Percentiles rank a stretch among this genome's conserved stretches.
Evolutionary conservation across 2,797 vertebrate genomes (phyloP).

Genomic region (Uromys caudimaculatus): DNA sequence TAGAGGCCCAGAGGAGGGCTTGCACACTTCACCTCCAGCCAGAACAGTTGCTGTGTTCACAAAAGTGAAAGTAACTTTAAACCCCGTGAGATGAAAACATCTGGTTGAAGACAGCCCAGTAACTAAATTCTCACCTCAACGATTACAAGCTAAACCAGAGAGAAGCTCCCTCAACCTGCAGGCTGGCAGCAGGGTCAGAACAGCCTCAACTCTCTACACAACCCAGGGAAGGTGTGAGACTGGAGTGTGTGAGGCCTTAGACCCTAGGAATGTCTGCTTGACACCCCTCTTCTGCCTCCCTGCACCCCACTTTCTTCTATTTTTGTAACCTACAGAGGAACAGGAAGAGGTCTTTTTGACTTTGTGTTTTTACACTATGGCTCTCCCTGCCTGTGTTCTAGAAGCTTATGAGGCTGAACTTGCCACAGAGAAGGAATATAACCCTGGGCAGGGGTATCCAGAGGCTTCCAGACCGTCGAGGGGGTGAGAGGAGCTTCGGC

Average conservation of each 20-base stretch:
- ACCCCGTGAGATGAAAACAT: slow-evolving; percentile 63
- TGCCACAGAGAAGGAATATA: slow-evolving; percentile 6
- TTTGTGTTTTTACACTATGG: slow-evolving; percentile 49
- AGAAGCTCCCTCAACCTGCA: slow-evolving; percentile 40
- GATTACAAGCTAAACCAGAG: slow-evolving; percentile 66
- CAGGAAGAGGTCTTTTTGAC: slow-evolving; percentile 70
- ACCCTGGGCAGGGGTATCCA: neutral
- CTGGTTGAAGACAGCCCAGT: slow-evolving; percentile 43
- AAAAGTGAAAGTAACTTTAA: slow-evolving; percentile 84
- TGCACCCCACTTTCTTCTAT: slow-evolving; percentile 74
- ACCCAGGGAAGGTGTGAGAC: slow-evolving; percentile 74
- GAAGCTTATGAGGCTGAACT: neutral
- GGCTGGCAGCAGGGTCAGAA: slow-evolving; percentile 60
- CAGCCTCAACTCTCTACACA: slow-evolving; percentile 60
- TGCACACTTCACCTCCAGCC: neutral
- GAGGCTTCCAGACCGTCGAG: neutral
- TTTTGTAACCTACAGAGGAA: slow-evolving; percentile 81
- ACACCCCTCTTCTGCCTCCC: slow-evolving; percentile 65
- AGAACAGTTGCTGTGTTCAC: neutral
- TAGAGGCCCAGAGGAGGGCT: neutral
- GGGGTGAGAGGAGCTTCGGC: neutral
- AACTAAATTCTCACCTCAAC: slow-evolving; percentile 70
- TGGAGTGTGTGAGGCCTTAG: slow-evolving; percentile 56
- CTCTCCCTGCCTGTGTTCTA: slow-evolving; percentile 44
- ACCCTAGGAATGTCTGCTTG: slow-evolving; percentile 57